A percentile compares a stretch with the other conserved stretches of the same genome.
These are phyloP conservation scores for Siphamia tubifer DNA, from an alignment of 2,113 vertebrate species.

Conservation along the genomic window DNA sequence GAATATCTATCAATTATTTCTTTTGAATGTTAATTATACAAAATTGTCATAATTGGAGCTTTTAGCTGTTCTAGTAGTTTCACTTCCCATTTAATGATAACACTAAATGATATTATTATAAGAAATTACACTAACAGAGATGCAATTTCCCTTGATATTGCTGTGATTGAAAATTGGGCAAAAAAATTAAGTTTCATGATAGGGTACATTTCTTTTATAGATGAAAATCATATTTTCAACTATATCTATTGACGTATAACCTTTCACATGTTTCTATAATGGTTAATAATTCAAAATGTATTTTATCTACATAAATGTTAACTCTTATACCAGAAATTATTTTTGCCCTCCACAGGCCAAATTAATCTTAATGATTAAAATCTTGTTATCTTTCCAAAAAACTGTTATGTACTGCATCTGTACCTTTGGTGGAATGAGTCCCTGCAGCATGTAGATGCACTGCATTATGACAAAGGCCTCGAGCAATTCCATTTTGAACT, in stretches of 20 bases:
- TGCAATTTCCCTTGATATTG: no score
- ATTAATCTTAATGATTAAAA: background rate
- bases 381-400: background rate
- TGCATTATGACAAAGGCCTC: conserved; percentile 94
- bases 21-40: background rate
- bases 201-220: background rate
- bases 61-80: background rate
- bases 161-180: background rate
- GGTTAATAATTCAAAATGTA: background rate
- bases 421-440: conserved; percentile 91
- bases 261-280: background rate
- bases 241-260: background rate
- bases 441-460: conserved; percentile 91
- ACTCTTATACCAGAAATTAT: background rate
- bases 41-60: background rate
- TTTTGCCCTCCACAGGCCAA: background rate
- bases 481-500: conserved; percentile 88
- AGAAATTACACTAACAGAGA: no score
- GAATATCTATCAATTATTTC: background rate
- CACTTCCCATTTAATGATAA: background rate
- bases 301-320: background rate
- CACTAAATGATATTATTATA: no score
- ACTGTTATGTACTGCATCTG: background rate
- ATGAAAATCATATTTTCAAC: background rate
- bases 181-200: background rate